A percentile compares a stretch with the other conserved stretches of the same genome.
Evolutionary conservation across 2,797 vertebrate species (phyloP).

Genomic region (Meriones psammophilus): DNA sequence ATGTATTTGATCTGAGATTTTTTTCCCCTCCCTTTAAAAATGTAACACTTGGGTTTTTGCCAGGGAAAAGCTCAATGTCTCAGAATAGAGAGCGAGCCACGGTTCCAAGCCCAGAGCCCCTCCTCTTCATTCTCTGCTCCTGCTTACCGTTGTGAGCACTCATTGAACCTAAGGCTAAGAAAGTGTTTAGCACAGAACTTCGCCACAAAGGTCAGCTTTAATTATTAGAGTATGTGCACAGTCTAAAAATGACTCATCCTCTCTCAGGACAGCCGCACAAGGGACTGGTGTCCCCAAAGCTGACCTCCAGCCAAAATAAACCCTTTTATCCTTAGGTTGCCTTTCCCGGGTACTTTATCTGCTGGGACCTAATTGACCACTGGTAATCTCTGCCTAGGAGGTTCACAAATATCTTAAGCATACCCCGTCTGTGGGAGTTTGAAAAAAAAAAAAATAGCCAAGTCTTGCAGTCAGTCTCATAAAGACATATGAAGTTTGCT

Average conservation of each 20-base stretch:
- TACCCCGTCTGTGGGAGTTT: not conserved
- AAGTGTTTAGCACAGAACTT: not conserved
- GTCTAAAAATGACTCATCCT: not conserved
- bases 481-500: not conserved
- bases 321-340: not conserved
- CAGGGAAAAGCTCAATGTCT: not conserved
- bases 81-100: not conserved
- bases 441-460: not conserved
- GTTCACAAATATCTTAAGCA: not conserved
- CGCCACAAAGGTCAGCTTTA: not conserved
- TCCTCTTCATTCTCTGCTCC: not conserved
- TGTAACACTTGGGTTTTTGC: not conserved
- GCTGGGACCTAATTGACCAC: not conserved
- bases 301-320: not conserved
- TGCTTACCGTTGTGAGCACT: not conserved
- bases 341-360: not conserved
- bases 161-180: not conserved
- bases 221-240: not conserved
- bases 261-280: not conserved
- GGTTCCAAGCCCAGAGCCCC: not conserved
- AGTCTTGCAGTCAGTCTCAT: not conserved
- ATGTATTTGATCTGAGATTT: not conserved
- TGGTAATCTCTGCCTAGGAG: not conserved
- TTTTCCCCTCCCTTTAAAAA: not conserved
- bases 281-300: not conserved